Conservation (phyloP, 2,797 vertebrate species). For the Champsocephalus gunnari region DNA sequence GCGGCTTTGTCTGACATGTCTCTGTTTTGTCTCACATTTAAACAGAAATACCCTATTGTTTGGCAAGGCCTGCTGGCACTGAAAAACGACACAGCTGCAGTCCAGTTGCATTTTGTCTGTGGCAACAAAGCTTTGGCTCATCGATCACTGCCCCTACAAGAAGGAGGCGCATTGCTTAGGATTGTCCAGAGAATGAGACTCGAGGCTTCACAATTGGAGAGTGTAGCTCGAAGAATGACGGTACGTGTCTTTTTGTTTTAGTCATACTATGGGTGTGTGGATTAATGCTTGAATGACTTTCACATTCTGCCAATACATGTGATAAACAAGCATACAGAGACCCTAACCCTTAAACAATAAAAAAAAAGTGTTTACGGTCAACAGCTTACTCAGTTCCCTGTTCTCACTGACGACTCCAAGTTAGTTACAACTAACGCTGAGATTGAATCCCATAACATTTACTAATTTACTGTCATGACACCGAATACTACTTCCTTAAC, state of each 20-base stretch:
- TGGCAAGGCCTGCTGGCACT: conserved; percentile 98
- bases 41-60: conserved; percentile 98
- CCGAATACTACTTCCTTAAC: too few species aligned
- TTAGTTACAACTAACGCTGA: too few species aligned
- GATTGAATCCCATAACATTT: too few species aligned
- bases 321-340: too few species aligned
- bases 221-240: conserved; percentile 95
- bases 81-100: conserved; percentile 97
- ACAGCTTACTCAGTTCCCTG: too few species aligned
- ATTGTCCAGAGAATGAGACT: conserved; percentile 98
- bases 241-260: conserved; percentile 73
- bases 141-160: conserved; percentile 93
- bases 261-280: too few species aligned
- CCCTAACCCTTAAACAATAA: too few species aligned
- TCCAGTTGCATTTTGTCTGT: conserved; percentile 98
- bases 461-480: too few species aligned
- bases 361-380: too few species aligned
- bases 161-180: conserved; percentile 92
- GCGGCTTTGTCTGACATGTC: conserved; percentile 26
- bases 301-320: too few species aligned
- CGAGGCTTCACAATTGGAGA: conserved; percentile 95
- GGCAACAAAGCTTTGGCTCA: conserved; percentile 97
- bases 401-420: too few species aligned
- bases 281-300: too few species aligned
- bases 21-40: conserved; percentile 38